These are phyloP conservation scores for Gobio gobio DNA, from an alignment of 2,113 vertebrate species.

Conservation along the genomic window DNA sequence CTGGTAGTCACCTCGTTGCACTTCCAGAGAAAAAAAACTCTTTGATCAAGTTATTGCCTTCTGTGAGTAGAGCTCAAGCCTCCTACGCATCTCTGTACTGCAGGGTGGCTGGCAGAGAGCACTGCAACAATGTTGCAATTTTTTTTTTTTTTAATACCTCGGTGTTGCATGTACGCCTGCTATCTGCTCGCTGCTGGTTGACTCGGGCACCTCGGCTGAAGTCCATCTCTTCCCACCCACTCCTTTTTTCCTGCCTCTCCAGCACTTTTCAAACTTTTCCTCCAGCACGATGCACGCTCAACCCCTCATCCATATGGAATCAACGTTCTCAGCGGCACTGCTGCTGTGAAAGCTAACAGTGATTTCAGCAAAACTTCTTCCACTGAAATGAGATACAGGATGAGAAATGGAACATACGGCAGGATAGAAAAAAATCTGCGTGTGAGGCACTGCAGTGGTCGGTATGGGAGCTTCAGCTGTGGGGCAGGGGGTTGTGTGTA, in stretches of 20 bases:
- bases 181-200: conserved; percentile 25
- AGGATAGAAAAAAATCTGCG: not conserved
- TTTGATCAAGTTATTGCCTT: conserved; percentile 59
- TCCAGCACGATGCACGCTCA: not conserved
- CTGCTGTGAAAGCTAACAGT: conserved; percentile 31
- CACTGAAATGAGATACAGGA: not conserved
- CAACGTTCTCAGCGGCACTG: not conserved
- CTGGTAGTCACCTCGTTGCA: conserved; percentile 41
- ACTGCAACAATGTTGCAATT: conserved; percentile 10
- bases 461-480: not conserved
- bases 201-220: conserved; percentile 33
- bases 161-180: conserved; percentile 20
- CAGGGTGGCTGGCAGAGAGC: conserved; percentile 16
- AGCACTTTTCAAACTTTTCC: conserved; percentile 42
- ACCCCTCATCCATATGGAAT: conserved; percentile 14
- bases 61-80: conserved; percentile 43
- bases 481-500: not conserved
- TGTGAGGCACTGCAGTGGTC: not conserved
- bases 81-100: conserved; percentile 17
- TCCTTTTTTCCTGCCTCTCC: conserved; percentile 32
- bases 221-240: conserved; percentile 41
- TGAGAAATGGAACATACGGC: not conserved
- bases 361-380: conserved; percentile 21
- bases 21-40: conserved; percentile 41
- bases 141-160: conserved; percentile 9